Evolutionary conservation across 2,113 vertebrate species (phyloP), one percentile per base, ranked within the genome.

Genomic region (Recurvirostra avosetta): DNA sequence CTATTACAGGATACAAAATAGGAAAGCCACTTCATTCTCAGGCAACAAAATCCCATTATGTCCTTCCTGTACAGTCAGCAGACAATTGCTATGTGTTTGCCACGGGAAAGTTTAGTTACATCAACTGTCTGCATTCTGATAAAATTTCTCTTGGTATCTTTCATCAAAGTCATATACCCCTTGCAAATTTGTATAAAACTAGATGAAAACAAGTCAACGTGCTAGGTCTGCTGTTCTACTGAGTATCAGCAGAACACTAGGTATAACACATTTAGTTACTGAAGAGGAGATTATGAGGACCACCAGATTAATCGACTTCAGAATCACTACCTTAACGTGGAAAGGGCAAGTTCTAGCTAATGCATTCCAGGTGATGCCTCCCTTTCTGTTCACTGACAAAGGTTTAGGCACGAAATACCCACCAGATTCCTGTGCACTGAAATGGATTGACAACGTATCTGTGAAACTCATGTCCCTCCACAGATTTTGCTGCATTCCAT

Each of bases 1-100:
- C 92, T 93, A 95, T 95, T 96, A 96, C 61, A 94, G 36, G 50
- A 87, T 80, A 97, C 91, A 96, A 98, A 97, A 96, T 85, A 97
- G 88, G 92, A 89, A 94, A 87, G 73, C 67, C 96, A 95, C 74
- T 96, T 97, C 88, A 98, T 96, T 96, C 90, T 92, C 78, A 67
- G 76, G 59, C 72, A 97, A 92, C 75, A 88, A 88, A 97, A 96
- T 68, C 88, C 85, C 96, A 88, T 96, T 94, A 96, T 1, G 13
- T 72, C n/a, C n/a, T n/a, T n/a, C n/a, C n/a, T n/a, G n/a, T n/a
- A n/a, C n/a, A n/a, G n/a, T n/a, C n/a, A n/a, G n/a, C n/a, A n/a
- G n/a, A 85, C 67, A 77, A 85, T 83, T 77, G 75, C 52, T 90
- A 12, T n/a, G 17, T 20, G 40, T 74, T 93, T 80, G 56, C 94